Conservation (phyloP, 2,797 vertebrate genomes). For the Pipistrellus kuhlii region DNA sequence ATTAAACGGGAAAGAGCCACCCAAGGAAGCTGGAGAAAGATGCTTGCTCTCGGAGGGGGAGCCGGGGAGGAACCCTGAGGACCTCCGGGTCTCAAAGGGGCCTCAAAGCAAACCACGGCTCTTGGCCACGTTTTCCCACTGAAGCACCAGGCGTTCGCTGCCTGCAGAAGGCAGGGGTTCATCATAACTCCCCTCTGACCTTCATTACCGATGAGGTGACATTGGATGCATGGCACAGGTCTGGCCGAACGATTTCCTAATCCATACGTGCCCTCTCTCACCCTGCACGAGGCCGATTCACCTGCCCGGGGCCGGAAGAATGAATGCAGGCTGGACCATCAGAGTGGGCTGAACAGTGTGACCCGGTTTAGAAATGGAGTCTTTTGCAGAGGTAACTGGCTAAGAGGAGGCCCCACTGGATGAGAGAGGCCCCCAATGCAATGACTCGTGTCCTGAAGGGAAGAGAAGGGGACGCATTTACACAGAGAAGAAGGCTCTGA, state of each 20-base stretch:
- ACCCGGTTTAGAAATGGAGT: not conserved
- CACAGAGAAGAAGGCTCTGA: not conserved
- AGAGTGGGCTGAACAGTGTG: not conserved
- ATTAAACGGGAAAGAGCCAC: not conserved
- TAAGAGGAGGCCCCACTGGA: not conserved
- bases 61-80: not conserved
- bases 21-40: not conserved
- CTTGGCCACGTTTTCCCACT: not conserved
- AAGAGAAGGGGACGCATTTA: not conserved
- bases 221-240: not conserved
- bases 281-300: not conserved
- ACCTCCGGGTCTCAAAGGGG: not conserved
- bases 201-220: not conserved
- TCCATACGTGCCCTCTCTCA: accelerated
- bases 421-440: not conserved
- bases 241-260: accelerated
- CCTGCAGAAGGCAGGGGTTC: not conserved
- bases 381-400: not conserved
- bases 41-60: not conserved
- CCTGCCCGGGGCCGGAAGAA: not conserved
- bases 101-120: not conserved
- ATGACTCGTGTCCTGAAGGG: not conserved
- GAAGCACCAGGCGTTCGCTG: not conserved
- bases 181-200: not conserved
- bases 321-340: not conserved